These are phyloP conservation scores for Acholoe squamosa DNA, from an alignment of 2,888 invertebrate species.

Conservation along the genomic window DNA sequence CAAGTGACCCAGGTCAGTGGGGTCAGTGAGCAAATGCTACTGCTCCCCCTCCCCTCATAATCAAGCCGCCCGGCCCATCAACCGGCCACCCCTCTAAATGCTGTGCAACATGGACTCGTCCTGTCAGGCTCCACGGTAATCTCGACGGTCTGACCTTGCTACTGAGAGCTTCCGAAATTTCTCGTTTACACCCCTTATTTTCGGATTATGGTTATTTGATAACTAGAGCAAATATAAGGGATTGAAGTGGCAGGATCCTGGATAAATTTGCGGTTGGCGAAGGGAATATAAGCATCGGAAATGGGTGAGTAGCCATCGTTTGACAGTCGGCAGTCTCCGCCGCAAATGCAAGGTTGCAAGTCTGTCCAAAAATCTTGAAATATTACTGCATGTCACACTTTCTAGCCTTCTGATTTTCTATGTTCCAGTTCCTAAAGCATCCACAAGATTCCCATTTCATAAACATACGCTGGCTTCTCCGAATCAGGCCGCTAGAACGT, in stretches of 20 bases:
- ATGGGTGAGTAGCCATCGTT: conserved; percentile 11
- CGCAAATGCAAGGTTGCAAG: not conserved
- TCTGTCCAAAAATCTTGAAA: not conserved
- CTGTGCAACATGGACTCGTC: not conserved
- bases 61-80: too few species aligned
- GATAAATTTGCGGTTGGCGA: conserved; percentile 10
- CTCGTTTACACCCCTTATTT: conserved; percentile 53
- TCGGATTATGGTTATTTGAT: conserved; percentile 42
- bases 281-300: conserved; percentile 21
- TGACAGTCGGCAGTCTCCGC: not conserved
- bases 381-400: not conserved
- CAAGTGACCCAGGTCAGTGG: too few species aligned
- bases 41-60: too few species aligned
- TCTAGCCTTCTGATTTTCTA: not conserved
- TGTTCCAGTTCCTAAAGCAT: too few species aligned
- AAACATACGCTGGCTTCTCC: too few species aligned
- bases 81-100: conserved; percentile 7
- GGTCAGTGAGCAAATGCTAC: too few species aligned
- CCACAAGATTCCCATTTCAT: too few species aligned
- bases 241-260: conserved; percentile 38
- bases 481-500: too few species aligned
- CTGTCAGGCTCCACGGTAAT: conserved; percentile 35
- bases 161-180: conserved; percentile 42
- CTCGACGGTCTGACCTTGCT: conserved; percentile 56
- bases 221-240: conserved; percentile 6